Conservation (phyloP, 2,888 invertebrate genomes). For the Chirona hameri region DNA sequence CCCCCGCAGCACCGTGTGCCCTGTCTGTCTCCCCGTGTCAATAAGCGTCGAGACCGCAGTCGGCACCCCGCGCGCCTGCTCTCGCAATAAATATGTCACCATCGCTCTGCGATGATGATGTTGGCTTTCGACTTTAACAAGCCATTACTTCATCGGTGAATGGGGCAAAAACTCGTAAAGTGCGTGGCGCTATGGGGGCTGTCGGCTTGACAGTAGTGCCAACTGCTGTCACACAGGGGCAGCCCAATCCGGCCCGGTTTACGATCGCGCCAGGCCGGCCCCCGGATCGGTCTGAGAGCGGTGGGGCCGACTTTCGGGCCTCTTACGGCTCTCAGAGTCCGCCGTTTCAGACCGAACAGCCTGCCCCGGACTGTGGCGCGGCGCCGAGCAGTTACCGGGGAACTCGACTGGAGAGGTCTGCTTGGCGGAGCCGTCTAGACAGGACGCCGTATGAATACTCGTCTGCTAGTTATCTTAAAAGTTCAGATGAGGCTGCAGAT, state of each 20-base stretch:
- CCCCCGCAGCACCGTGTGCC: too few species aligned
- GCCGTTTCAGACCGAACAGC: too few species aligned
- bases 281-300: not conserved
- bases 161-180: conserved; percentile 8
- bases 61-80: not conserved
- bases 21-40: not conserved
- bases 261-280: not conserved
- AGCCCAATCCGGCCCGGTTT: not conserved
- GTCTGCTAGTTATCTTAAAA: too few species aligned
- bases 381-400: too few species aligned
- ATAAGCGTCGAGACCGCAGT: not conserved
- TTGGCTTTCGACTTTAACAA: conserved; percentile 4
- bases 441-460: too few species aligned
- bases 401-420: too few species aligned
- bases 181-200: not conserved
- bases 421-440: too few species aligned
- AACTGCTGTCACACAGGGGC: not conserved
- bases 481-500: too few species aligned
- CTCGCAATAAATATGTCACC: conserved; percentile 2
- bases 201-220: not conserved
- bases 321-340: too few species aligned
- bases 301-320: not conserved
- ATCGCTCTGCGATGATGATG: not conserved
- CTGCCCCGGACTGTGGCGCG: too few species aligned
- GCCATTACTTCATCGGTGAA: conserved; percentile 11